Evolutionary conservation across 2,113 vertebrate genomes (phyloP).

Genomic region (Syngnathus floridae): DNA sequence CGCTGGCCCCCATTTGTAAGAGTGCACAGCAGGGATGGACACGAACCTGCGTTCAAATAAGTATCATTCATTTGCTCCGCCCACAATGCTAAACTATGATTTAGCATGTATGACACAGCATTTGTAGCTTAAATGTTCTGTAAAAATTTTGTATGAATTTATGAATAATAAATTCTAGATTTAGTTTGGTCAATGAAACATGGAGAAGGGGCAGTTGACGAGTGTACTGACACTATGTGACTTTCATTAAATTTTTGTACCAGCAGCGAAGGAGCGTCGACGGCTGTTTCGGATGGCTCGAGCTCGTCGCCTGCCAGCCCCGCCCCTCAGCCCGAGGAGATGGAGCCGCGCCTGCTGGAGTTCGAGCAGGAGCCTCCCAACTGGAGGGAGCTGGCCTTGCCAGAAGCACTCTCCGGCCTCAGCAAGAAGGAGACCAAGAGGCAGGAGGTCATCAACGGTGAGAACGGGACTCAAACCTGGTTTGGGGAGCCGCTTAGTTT

Average conservation of each 20-base stretch:
- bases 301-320: conserved; percentile 58
- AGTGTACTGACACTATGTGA: not conserved
- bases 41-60: conserved; percentile 4
- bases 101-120: not conserved
- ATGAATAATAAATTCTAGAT: too few species aligned
- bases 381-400: conserved; percentile 77
- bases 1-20: conserved; percentile 64
- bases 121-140: not conserved
- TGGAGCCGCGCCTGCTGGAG: conserved; percentile 75
- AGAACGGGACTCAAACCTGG: conserved; percentile 1
- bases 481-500: not conserved
- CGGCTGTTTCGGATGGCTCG: conserved; percentile 35
- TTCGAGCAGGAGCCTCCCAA: conserved; percentile 82
- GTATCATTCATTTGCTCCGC: not conserved
- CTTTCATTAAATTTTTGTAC: conserved; percentile 1
- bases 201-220: too few species aligned
- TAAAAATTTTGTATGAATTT: too few species aligned
- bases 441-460: conserved; percentile 89
- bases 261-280: conserved; percentile 66
- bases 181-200: too few species aligned
- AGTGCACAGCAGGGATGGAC: conserved; percentile 54
- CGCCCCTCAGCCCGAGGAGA: conserved; percentile 71
- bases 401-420: conserved; percentile 69
- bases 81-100: too few species aligned
- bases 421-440: conserved; percentile 82